Evolutionary conservation across 2,888 invertebrate genomes (phyloP).

Genomic region (Latrodectus hesperus): DNA sequence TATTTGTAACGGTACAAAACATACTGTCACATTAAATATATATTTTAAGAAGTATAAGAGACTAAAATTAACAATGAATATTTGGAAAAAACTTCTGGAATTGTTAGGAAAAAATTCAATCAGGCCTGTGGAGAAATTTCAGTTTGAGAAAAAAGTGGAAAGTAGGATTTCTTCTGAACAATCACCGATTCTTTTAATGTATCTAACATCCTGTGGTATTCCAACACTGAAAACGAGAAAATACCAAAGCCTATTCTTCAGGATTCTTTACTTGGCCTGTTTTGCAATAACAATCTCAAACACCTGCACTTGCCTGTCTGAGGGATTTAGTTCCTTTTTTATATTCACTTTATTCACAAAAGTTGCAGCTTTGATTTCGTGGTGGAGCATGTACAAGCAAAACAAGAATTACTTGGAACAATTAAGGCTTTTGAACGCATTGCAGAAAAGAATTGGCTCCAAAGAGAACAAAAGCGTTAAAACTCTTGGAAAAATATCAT

Average conservation of each 20-base stretch:
- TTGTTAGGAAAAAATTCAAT: no score
- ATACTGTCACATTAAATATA: no score
- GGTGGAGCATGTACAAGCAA: slow-evolving; percentile 27
- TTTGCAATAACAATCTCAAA: neutral
- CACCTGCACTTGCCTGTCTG: slow-evolving; percentile 14
- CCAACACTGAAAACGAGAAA: neutral
- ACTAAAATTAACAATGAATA: no score
- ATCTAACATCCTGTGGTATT: slow-evolving; percentile 12
- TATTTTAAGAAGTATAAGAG: no score
- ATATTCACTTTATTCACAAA: slow-evolving; percentile 26
- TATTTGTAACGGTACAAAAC: no score
- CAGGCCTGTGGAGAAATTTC: no score
- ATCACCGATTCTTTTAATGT: no score
- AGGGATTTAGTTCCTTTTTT: slow-evolving; percentile 9
- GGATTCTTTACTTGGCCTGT: neutral
- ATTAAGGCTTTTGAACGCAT: neutral
- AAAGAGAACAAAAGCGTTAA: neutral
- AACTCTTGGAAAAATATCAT: no score
- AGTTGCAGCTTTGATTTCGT: slow-evolving; percentile 22
- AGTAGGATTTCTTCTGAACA: no score
- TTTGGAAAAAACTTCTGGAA: no score
- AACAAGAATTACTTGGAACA: slow-evolving; percentile 12
- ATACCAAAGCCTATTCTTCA: neutral
- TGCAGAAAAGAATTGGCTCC: slow-evolving; percentile 13
- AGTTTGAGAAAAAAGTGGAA: no score